Evolutionary conservation across 2,888 invertebrate genomes (phyloP).

Genomic region (Alloplasta piceator): DNA sequence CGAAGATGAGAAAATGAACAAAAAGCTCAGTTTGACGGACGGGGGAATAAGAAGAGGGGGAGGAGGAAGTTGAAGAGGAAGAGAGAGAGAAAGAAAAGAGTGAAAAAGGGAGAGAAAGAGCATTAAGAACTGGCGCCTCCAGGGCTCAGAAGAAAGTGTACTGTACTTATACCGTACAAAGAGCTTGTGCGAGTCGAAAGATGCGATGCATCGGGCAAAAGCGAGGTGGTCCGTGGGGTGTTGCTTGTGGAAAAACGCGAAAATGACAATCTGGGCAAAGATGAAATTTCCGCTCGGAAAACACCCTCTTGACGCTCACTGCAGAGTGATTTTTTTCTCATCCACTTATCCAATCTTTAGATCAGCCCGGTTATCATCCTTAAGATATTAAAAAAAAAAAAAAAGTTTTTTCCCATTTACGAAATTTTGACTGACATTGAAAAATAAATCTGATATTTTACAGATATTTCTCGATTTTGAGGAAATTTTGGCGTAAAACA

Average conservation of each 20-base stretch:
- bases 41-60: slow-evolving; percentile 2
- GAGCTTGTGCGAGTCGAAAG: slow-evolving; percentile 25
- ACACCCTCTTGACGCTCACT: not conserved
- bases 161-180: slow-evolving; percentile 50
- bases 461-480: too few relatives aligned
- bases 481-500: too few relatives aligned
- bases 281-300: slow-evolving; percentile 16
- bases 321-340: not conserved
- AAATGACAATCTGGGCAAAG: slow-evolving; percentile 18
- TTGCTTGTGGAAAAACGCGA: slow-evolving; percentile 11
- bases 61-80: slow-evolving; percentile 32
- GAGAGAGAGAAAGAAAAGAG: slow-evolving; percentile 26
- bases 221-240: not conserved
- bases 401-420: too few relatives aligned
- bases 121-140: slow-evolving; percentile 46
- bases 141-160: slow-evolving; percentile 52
- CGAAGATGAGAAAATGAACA: slow-evolving; percentile 22
- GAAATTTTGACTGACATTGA: too few relatives aligned
- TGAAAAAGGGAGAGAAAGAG: slow-evolving; percentile 31
- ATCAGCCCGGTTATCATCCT: not conserved
- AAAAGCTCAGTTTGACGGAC: slow-evolving; percentile 17
- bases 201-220: slow-evolving; percentile 16
- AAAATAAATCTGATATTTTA: too few relatives aligned
- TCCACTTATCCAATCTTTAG: not conserved
- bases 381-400: too few relatives aligned